Conservation (phyloP, 2,797 vertebrate species). For the Corythornis leucogaster region DNA sequence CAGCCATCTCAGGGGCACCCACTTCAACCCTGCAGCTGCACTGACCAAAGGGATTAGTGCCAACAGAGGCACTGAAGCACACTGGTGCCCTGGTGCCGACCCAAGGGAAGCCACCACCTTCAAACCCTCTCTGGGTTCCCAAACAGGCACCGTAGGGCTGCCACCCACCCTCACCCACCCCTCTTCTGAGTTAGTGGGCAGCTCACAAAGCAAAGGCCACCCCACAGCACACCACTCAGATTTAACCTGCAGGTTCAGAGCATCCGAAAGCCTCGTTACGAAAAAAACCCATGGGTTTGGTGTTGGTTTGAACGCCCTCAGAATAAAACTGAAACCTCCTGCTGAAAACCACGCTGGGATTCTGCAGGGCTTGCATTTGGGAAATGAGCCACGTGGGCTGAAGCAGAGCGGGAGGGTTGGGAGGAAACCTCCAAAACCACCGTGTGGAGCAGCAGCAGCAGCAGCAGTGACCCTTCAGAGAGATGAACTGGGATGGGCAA, state of each 20-base stretch:
- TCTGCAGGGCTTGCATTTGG: background rate
- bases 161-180: background rate
- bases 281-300: background rate
- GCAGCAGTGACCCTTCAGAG: background rate
- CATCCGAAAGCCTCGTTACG: background rate
- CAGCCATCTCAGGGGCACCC: background rate
- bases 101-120: background rate
- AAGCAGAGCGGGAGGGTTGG: background rate
- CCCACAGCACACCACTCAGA: background rate
- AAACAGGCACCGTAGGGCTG: background rate
- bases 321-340: background rate
- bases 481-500: background rate
- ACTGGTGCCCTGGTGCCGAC: background rate
- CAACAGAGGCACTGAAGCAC: background rate
- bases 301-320: background rate
- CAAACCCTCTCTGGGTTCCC: background rate
- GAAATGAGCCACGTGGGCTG: background rate
- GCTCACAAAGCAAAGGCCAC: background rate
- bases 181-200: background rate
- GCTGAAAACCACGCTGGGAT: rapidly evolving
- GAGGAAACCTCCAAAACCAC: background rate
- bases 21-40: background rate
- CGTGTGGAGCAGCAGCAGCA: background rate
- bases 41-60: background rate
- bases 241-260: background rate